Evolutionary conservation across 2,797 vertebrate species (phyloP).

Genomic region (Lithobates pipiens): DNA sequence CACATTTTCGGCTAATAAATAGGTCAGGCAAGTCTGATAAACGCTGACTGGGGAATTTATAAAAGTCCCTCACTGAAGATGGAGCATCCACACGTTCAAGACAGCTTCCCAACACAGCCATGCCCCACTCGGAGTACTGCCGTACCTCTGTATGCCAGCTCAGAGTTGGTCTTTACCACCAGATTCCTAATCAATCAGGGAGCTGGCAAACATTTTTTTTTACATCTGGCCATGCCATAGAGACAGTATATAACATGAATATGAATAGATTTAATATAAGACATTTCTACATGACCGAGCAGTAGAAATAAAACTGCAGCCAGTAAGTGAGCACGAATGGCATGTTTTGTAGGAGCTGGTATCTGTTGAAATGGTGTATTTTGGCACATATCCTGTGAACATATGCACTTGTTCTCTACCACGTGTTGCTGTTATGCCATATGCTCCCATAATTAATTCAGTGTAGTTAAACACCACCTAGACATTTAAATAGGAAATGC

Average conservation of each 20-base stretch:
- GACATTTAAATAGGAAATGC: conserved; percentile 27
- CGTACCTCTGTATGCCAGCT: no score
- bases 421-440: conserved; percentile 42
- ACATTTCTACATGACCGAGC: neutral
- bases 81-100: no score
- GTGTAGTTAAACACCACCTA: conserved; percentile 50
- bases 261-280: neutral
- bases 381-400: conserved; percentile 43
- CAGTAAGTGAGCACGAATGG: conserved; percentile 1
- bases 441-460: conserved; percentile 52
- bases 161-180: no score
- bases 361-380: conserved; percentile 30
- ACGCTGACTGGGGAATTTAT: no score
- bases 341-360: conserved; percentile 43
- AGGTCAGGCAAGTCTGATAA: no score
- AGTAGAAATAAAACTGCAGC: neutral
- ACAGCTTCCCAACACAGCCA: no score
- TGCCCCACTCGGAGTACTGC: no score
- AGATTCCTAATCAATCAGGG: no score
- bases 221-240: no score
- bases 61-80: no score
- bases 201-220: no score
- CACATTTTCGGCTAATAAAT: no score
- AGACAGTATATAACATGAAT: neutral
- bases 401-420: conserved; percentile 55